A percentile compares a stretch with the other conserved stretches of the same genome.
These are phyloP conservation scores for Entomobrya proxima DNA, from an alignment of 2,888 invertebrate genomes.

Conservation along the genomic window DNA sequence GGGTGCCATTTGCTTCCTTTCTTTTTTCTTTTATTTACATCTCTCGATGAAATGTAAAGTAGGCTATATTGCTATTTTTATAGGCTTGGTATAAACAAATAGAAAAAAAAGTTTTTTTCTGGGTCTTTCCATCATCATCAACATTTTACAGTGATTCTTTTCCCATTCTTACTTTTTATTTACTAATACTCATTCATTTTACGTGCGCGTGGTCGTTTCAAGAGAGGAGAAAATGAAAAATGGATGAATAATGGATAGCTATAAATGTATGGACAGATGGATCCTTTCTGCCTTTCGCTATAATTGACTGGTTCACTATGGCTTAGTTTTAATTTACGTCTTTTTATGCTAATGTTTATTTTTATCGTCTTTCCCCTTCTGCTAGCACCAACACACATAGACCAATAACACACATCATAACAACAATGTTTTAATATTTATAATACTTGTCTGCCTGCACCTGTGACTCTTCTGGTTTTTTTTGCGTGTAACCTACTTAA, in stretches of 20 bases:
- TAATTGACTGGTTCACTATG: not conserved
- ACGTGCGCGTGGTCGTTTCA: too few relatives aligned
- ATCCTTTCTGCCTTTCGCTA: not conserved
- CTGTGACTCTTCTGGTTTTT: constrained; percentile 27
- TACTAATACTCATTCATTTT: constrained; percentile 15
- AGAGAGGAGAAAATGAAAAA: too few relatives aligned
- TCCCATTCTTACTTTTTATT: not conserved
- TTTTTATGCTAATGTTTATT: constrained; percentile 37
- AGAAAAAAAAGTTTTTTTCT: not conserved
- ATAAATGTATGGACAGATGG: constrained; percentile 39
- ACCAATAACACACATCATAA: constrained; percentile 8
- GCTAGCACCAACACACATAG: not conserved
- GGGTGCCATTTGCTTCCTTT: constrained; percentile 26
- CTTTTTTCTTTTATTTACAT: not conserved
- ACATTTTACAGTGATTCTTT: not conserved
- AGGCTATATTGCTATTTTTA: constrained; percentile 28
- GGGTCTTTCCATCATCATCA: constrained; percentile 11
- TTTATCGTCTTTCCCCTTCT: constrained; percentile 12
- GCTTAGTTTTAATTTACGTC: not conserved
- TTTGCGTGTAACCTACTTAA: constrained; percentile 47
- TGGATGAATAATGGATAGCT: constrained; percentile 10
- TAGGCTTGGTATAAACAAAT: constrained; percentile 4
- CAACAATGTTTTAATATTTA: constrained; percentile 10
- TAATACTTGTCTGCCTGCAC: constrained; percentile 15
- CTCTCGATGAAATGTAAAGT: constrained; percentile 20